These are phyloP conservation scores for Ammodytes dubius DNA, from an alignment of 2,113 vertebrate genomes.

Conservation along the genomic window DNA sequence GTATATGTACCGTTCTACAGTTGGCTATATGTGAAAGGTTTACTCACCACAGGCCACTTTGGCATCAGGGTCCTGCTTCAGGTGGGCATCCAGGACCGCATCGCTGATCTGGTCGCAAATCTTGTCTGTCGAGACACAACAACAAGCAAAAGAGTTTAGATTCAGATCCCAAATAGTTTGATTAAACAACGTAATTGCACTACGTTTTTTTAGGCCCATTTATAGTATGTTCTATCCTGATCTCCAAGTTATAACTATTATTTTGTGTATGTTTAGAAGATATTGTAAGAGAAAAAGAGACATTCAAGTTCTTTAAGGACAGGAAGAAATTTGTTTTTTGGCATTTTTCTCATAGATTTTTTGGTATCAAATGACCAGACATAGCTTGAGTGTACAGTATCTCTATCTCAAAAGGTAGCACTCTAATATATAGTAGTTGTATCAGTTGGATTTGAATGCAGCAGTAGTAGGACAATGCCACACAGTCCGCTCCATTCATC, in stretches of 20 bases:
- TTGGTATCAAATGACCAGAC: no score
- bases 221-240: no score
- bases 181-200: neutral
- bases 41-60: conserved; percentile 96
- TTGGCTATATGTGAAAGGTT: neutral
- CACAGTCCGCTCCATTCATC: conserved; percentile 38
- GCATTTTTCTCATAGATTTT: neutral
- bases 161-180: neutral
- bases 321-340: neutral
- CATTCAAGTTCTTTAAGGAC: neutral
- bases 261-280: no score
- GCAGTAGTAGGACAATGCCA: conserved; percentile 56
- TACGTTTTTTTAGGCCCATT: neutral
- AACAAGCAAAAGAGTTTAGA: neutral
- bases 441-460: conserved; percentile 12
- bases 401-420: neutral
- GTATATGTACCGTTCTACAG: no score
- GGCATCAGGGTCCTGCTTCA: conserved; percentile 94
- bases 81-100: conserved; percentile 94
- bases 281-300: no score
- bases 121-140: conserved; percentile 87
- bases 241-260: no score
- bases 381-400: neutral
- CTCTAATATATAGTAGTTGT: neutral
- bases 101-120: conserved; percentile 99